Percentiles rank a stretch among this genome's conserved stretches.
phyloP scores from a whole-genome alignment of 2,113 vertebrate species.

The Pygoscelis adeliae region DNA sequence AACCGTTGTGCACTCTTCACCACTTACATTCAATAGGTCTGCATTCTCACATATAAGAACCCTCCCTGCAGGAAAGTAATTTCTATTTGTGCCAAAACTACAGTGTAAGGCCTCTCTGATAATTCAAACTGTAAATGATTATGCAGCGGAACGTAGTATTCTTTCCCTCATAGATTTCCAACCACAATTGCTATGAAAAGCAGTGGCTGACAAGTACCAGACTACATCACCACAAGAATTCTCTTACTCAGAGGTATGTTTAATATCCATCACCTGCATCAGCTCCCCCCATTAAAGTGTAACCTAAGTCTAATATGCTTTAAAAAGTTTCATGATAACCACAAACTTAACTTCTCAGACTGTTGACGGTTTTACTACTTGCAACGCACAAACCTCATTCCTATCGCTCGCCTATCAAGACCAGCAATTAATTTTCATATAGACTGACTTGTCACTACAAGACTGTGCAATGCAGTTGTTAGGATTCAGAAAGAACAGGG shows the following conservation, averaged over 20 bases:
- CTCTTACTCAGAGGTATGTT: background rate
- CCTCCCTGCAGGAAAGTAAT: background rate
- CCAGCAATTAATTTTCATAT: background rate
- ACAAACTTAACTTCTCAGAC: background rate
- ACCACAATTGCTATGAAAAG: background rate
- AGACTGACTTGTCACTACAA: background rate
- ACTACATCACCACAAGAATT: background rate
- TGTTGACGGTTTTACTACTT: background rate
- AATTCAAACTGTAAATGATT: background rate
- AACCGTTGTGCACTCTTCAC: background rate
- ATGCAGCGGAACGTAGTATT: rapidly evolving
- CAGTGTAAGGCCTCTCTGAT: background rate
- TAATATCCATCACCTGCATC: background rate
- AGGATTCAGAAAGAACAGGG: background rate
- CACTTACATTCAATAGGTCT: background rate
- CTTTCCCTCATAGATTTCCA: background rate
- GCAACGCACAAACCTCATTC: background rate
- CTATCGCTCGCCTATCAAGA: background rate
- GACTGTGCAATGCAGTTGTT: background rate
- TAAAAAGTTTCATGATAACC: background rate
- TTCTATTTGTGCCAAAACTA: background rate
- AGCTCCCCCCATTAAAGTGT: background rate
- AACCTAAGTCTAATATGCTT: rapidly evolving
- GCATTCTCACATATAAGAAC: background rate
- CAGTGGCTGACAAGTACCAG: background rate